A percentile compares a stretch with the other conserved stretches of the same genome.
These are phyloP conservation scores for Gonioctena quinquepunctata DNA, from an alignment of 1,140 invertebrate genomes.

Conservation along the genomic window DNA sequence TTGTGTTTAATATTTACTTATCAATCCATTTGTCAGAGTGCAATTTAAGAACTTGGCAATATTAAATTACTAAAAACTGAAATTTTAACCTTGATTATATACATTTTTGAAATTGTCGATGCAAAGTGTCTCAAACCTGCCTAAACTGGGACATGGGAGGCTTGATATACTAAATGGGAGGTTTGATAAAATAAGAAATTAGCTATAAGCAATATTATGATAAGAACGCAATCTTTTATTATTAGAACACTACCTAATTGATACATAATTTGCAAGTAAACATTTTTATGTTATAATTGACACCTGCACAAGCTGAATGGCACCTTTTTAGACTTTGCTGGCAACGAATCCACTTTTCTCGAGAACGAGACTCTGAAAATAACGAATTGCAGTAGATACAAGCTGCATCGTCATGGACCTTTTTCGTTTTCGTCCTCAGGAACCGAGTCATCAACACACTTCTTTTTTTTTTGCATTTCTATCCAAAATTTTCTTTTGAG, in stretches of 20 bases:
- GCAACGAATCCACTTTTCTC: conserved; percentile 21
- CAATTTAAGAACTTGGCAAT: background rate
- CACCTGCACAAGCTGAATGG: conserved; percentile 23
- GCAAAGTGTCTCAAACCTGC: conserved; percentile 19
- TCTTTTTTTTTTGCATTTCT: conserved; percentile 20
- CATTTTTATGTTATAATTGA: too few species aligned
- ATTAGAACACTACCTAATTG: too few species aligned
- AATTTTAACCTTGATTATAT: conserved; percentile 13
- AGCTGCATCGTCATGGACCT: conserved; percentile 12
- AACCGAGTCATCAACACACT: conserved; percentile 13
- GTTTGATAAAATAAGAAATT: conserved; percentile 20
- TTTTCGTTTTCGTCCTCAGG: conserved; percentile 13
- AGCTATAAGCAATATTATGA: conserved; percentile 18
- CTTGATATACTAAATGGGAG: conserved; percentile 20
- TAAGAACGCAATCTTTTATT: too few species aligned
- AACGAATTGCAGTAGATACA: too few species aligned
- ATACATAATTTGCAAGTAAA: too few species aligned
- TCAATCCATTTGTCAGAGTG: background rate
- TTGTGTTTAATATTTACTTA: background rate
- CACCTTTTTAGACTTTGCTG: conserved; percentile 21
- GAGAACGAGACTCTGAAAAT: conserved; percentile 8
- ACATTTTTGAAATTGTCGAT: conserved; percentile 14
- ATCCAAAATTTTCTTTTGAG: conserved; percentile 13
- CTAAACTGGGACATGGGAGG: conserved; percentile 15
- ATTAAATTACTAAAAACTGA: conserved; percentile 13